Base-by-base conservation (phyloP, 2,797 vertebrate species). In the Agapornis canus region DNA sequence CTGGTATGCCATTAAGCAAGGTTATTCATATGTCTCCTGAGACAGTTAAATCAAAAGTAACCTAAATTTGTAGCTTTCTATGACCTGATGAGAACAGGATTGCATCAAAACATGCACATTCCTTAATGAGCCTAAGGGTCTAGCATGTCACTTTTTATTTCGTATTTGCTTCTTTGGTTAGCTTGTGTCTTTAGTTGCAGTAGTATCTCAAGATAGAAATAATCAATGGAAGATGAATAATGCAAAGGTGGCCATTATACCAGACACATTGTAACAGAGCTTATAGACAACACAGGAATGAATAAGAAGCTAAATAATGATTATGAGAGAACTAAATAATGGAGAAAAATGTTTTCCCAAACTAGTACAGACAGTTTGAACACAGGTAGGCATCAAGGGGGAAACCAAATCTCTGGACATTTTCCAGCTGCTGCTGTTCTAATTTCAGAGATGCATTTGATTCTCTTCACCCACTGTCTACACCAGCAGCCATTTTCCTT, bases 391-490 rank as follows among this genome's bases (percentile, higher is more conserved):
- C 7, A 11, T 31, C 31, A 64, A 88, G 65, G 23, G 83, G 22
- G 29, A 66, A 45, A 66, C 10, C 4, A 64, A 72, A 61, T 49
- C 27, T 37, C 27, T 37, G 68, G 52, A 12, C 6, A 13, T 85
- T 78, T 93, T 84, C 39, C 63, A 92, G 54, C 54, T 60, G 37
- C 32, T 64, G 37, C 37, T 63, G 35, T 77, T 93, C 18, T 73
- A 31, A 39, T 86, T 77, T 72, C 64, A 70, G 57, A 68, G 43
- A 19, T 25, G 20, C 18, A 26, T 73, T 86, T 66, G 6, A 35
- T 72, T 83, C 20, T 73, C 20, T 70, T 39, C 9, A 47, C 5
- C 13, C 21, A 11, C 12, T 39, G 20, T 39, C 3, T 35, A 4
- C 76, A 59, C 15, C 37, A 71, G n/a, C 22, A 70, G 69, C 75